Evolutionary conservation across 2,113 vertebrate species (phyloP).

Genomic region (Misgurnus anguillicaudatus): DNA sequence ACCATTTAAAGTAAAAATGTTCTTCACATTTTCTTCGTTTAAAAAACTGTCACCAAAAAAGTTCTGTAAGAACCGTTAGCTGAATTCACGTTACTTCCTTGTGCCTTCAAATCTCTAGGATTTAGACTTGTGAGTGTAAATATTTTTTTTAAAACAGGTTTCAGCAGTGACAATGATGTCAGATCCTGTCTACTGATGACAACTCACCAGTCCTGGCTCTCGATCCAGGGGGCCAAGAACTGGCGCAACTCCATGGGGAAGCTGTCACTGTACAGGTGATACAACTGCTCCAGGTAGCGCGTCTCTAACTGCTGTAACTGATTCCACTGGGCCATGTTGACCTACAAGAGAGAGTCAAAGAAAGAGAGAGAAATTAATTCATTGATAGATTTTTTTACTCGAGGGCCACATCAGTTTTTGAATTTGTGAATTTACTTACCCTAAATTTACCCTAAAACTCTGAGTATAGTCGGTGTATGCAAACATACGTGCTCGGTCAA

Average conservation of each 20-base stretch:
- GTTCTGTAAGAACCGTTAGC: neutral
- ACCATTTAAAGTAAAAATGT: neutral
- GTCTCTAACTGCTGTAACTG: conserved; percentile 98
- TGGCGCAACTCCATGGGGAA: conserved; percentile 98
- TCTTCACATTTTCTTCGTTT: neutral
- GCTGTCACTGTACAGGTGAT: conserved; percentile 98
- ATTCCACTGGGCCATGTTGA: conserved; percentile 97
- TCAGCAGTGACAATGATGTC: neutral
- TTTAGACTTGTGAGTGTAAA: neutral
- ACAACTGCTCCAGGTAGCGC: conserved; percentile 95
- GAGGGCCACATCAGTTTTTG: too few species aligned
- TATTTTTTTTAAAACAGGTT: too few species aligned
- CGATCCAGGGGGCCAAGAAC: conserved; percentile 97
- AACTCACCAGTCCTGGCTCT: conserved; percentile 95
- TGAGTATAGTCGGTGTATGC: too few species aligned
- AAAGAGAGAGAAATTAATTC: neutral
- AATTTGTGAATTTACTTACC: too few species aligned
- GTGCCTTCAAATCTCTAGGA: neutral
- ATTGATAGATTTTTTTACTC: too few species aligned
- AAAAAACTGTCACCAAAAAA: neutral
- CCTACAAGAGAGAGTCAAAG: conserved; percentile 15
- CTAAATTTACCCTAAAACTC: too few species aligned
- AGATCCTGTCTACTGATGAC: neutral
- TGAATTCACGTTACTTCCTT: neutral
- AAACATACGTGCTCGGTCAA: too few species aligned